These are phyloP conservation scores for Bombus confusus DNA, from an alignment of 1,140 invertebrate genomes.

Conservation along the genomic window DNA sequence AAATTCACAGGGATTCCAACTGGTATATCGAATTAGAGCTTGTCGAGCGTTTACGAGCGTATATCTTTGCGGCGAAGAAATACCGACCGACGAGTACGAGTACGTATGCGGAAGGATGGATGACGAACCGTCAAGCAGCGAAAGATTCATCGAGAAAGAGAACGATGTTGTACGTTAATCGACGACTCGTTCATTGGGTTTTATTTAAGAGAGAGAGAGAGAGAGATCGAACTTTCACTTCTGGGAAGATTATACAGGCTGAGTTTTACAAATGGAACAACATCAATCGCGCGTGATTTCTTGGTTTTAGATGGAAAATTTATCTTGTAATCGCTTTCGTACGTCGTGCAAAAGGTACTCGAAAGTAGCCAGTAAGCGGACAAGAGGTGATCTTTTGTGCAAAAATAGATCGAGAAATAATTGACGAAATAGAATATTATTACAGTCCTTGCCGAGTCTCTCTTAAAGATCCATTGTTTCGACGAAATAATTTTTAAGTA, in stretches of 20 bases:
- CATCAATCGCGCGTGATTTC: too few relatives aligned
- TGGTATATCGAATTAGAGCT: not conserved
- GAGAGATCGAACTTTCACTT: not conserved
- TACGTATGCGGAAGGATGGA: not conserved
- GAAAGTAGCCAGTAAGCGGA: too few relatives aligned
- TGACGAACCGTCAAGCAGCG: not conserved
- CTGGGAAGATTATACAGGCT: not conserved
- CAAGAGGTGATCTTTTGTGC: too few relatives aligned
- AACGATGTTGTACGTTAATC: not conserved
- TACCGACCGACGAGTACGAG: not conserved
- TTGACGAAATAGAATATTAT: too few relatives aligned
- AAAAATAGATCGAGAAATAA: too few relatives aligned
- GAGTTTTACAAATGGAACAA: not conserved
- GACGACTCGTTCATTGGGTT: not conserved
- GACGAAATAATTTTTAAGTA: not conserved
- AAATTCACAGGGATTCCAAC: not conserved
- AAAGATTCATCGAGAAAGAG: not conserved
- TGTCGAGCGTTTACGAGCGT: not conserved
- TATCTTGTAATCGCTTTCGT: too few relatives aligned
- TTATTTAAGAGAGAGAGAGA: too few relatives aligned
- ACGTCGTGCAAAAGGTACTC: too few relatives aligned
- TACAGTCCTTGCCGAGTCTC: too few relatives aligned
- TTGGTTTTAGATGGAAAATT: too few relatives aligned
- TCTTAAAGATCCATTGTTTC: too few relatives aligned
- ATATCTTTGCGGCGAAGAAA: constrained; percentile 11